Base-by-base conservation (phyloP, 2,113 vertebrate genomes). In the Esox niger region DNA sequence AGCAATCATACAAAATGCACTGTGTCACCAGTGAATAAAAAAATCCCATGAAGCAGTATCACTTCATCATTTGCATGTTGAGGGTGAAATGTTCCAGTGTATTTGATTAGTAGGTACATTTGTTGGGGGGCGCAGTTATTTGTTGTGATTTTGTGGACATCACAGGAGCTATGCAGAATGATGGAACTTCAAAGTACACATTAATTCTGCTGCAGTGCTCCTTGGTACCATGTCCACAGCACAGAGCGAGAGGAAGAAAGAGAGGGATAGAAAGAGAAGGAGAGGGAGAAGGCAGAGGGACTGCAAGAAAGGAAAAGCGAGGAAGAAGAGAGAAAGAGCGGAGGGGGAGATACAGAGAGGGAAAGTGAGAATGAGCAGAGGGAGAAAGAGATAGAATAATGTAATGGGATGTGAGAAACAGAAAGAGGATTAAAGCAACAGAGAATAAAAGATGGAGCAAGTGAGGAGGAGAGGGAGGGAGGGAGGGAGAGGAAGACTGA, bases 381-480 rank as follows among this genome's bases (percentile, higher is more conserved):
- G n/a, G n/a, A n/a, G 35, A 56, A 47, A 17, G 56, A 26, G 23
- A 38, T 25, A 6, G 25, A 27, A 7, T 56, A 58, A 56, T 17
- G 8, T 56, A 58, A 56, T 17, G 52, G 7, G n/a, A 10, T 35
- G 11, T 35, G 13, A 38, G 35, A 38, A 13, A 8, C 2, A 38
- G 60, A 71, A 30, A 23, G 64, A 67, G 68, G 30, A 43, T 43
- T 10, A 43, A 15, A 17, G 35, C 13, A 17, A 43, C 2, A 21
- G 49, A 47, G 30, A 13, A 56, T 49, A 61, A 70, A 27, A 31
- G 57, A 52, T 46, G 29, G 62, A 21, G 52, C 27, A 57, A 73
- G 35, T 23, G 52, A 65, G 71, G 38, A 13, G n/a, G 2, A 64
- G 29, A 61, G 5, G 70, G 64, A 60, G 46, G 52, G 55, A 43